Percentiles rank a stretch among this genome's conserved stretches.
Evolutionary conservation across 2,888 invertebrate species (phyloP).

Genomic region (Lithophane ornitopus): DNA sequence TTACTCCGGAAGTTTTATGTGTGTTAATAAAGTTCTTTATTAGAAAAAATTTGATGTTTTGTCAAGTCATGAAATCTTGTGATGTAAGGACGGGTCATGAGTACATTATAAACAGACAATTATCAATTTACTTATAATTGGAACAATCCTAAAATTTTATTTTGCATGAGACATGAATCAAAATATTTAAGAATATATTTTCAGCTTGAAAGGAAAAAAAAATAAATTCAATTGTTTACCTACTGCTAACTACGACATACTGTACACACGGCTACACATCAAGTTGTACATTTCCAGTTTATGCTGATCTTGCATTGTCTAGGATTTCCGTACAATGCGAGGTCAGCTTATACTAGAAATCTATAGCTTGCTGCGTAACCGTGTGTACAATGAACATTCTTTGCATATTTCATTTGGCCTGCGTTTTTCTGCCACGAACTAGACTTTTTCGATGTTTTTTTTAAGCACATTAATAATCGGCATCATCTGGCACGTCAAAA

Average conservation of each 20-base stretch:
- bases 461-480: not conserved
- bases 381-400: not conserved
- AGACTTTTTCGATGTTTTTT: not conserved
- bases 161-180: not conserved
- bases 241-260: too few relatives aligned
- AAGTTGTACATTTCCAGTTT: too few relatives aligned
- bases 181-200: conserved; percentile 8
- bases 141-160: not conserved
- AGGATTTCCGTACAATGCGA: too few relatives aligned
- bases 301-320: too few relatives aligned
- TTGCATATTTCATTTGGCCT: not conserved
- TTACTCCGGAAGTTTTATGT: not conserved
- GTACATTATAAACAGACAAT: not conserved
- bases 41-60: not conserved
- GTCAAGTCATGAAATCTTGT: not conserved
- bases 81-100: not conserved
- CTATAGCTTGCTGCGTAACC: too few relatives aligned
- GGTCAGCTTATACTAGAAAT: too few relatives aligned
- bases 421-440: not conserved
- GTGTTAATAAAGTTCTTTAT: not conserved
- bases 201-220: conserved; percentile 2
- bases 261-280: too few relatives aligned
- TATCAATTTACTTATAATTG: not conserved
- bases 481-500: not conserved
- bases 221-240: conserved; percentile 11